These are phyloP conservation scores for Conomelus anceps DNA, from an alignment of 2,888 invertebrate genomes.

Conservation along the genomic window DNA sequence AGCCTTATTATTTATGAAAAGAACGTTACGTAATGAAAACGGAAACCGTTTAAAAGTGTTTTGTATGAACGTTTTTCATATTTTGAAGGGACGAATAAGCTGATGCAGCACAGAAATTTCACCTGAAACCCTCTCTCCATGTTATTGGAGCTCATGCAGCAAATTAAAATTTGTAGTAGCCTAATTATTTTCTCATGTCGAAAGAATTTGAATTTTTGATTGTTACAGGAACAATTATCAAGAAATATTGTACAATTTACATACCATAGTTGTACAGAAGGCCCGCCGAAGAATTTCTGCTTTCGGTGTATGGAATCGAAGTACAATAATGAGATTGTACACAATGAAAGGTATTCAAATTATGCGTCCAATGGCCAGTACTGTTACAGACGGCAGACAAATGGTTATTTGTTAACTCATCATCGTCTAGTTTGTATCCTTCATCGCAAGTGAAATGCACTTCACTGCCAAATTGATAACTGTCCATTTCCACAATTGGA, in stretches of 20 bases:
- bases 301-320: not conserved
- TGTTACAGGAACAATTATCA: not conserved
- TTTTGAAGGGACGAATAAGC: too few relatives aligned
- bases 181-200: too few relatives aligned
- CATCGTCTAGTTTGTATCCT: constrained; percentile 15
- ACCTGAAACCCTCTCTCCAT: too few relatives aligned
- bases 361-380: not conserved
- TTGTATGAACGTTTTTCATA: too few relatives aligned
- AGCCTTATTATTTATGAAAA: too few relatives aligned
- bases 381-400: not conserved
- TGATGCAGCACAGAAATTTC: too few relatives aligned
- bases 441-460: constrained; percentile 14
- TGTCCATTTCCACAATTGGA: not conserved
- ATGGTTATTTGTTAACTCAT: not conserved
- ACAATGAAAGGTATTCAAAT: not conserved
- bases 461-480: constrained; percentile 2
- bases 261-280: not conserved
- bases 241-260: not conserved
- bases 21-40: too few relatives aligned
- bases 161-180: too few relatives aligned
- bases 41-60: too few relatives aligned
- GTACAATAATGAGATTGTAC: not conserved
- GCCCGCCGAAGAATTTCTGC: not conserved
- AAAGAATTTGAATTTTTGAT: too few relatives aligned
- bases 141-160: too few relatives aligned